Conservation (phyloP, 2,797 vertebrate species). For the Sebastes vulpes region DNA sequence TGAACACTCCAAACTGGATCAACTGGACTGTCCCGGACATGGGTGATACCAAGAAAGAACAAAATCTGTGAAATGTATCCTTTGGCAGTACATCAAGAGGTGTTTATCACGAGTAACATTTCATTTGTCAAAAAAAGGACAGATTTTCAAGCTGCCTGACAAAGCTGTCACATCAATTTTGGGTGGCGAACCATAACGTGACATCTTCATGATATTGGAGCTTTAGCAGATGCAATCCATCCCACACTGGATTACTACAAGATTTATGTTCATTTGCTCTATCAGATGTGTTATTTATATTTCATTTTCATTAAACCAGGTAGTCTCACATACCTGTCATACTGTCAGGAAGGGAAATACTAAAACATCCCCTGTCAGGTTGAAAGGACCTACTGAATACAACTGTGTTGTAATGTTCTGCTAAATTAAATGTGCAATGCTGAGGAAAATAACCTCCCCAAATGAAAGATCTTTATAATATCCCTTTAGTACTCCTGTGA, state of each 20-base stretch:
- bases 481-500: slow-evolving; percentile 26
- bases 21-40: background rate
- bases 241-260: background rate
- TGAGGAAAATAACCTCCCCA: slow-evolving; percentile 19
- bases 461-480: slow-evolving; percentile 48
- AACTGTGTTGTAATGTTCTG: slow-evolving; percentile 11
- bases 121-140: background rate
- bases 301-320: background rate
- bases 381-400: slow-evolving; percentile 7
- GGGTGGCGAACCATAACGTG: background rate
- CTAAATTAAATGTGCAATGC: slow-evolving; percentile 37
- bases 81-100: background rate
- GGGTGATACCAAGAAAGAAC: background rate
- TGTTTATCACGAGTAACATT: background rate
- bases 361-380: background rate
- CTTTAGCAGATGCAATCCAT: background rate
- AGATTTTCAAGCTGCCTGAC: background rate
- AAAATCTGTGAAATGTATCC: background rate
- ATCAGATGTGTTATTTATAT: background rate
- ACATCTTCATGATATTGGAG: background rate
- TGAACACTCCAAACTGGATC: slow-evolving; percentile 37
- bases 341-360: background rate
- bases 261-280: background rate
- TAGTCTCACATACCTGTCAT: background rate
- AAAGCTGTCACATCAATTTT: slow-evolving; percentile 16